phyloP scores from a whole-genome alignment of 2,797 vertebrate genomes.

The Erethizon dorsatum region DNA sequence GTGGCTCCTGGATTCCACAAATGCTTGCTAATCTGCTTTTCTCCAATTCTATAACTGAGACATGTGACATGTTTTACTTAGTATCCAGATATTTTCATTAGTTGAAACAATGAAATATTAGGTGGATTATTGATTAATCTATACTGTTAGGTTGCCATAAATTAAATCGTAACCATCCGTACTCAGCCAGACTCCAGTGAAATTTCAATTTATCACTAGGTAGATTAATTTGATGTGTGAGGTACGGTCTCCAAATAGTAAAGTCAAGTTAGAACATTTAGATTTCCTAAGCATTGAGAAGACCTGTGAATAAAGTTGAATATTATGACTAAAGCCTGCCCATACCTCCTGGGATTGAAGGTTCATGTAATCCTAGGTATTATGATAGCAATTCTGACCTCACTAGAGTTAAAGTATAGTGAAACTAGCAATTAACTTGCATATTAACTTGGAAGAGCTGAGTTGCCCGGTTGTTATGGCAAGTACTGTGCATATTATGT shows the following conservation, averaged over 20 bases:
- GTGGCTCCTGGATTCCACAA: neutral
- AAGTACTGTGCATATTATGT: slow-evolving; percentile 8
- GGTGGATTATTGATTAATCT: neutral
- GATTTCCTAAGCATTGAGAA: slow-evolving; percentile 40
- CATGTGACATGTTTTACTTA: neutral
- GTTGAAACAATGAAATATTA: neutral
- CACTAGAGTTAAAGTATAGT: neutral
- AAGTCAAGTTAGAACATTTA: slow-evolving; percentile 48
- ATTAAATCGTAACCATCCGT: neutral
- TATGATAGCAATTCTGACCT: slow-evolving; percentile 44
- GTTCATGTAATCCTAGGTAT: slow-evolving; percentile 43
- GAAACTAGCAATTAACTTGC: neutral
- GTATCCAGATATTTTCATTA: slow-evolving; percentile 28
- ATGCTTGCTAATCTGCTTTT: neutral
- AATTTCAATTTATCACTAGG: slow-evolving; percentile 36
- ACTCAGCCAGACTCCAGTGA: neutral
- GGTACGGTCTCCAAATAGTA: neutral
- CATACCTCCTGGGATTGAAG: slow-evolving; percentile 35
- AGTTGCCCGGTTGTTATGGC: slow-evolving; percentile 63
- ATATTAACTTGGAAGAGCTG: slow-evolving; percentile 17
- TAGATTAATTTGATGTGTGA: slow-evolving; percentile 1
- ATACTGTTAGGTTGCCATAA: neutral
- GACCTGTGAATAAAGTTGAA: slow-evolving; percentile 15
- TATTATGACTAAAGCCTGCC: neutral
- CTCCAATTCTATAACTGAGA: neutral